A percentile compares a stretch with the other conserved stretches of the same genome.
Evolutionary conservation across 2,113 vertebrate genomes (phyloP).

Genomic region (Hemichromis elongatus): DNA sequence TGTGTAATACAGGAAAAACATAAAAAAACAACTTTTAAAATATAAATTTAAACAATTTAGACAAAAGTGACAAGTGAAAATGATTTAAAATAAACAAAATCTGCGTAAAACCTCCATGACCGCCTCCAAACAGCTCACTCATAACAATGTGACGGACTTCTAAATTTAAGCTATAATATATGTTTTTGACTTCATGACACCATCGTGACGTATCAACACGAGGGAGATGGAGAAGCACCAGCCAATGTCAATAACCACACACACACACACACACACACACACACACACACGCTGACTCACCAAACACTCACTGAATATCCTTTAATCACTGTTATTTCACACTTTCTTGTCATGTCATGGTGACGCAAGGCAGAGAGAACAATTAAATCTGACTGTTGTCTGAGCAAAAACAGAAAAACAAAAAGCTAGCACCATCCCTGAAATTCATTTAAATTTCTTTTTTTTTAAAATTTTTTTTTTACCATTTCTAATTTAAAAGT

Average conservation of each 20-base stretch:
- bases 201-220: constrained; percentile 24
- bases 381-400: constrained; percentile 14
- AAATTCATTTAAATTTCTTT: no score
- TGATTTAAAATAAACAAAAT: not conserved
- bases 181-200: constrained; percentile 43
- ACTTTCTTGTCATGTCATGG: constrained; percentile 54
- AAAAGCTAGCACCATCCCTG: not conserved
- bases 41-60: not conserved
- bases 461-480: no score
- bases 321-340: constrained; percentile 65
- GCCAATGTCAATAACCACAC: constrained; percentile 21
- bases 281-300: constrained; percentile 21
- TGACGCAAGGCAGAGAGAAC: constrained; percentile 29
- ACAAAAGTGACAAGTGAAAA: not conserved
- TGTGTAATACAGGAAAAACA: not conserved
- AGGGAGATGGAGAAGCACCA: constrained; percentile 10
- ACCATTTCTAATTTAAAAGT: not conserved
- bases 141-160: not conserved
- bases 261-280: not conserved
- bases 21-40: not conserved
- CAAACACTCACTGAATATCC: constrained; percentile 20
- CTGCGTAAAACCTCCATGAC: not conserved
- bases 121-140: not conserved
- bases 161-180: constrained; percentile 35
- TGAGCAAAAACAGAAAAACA: constrained; percentile 39